Evolutionary conservation across 1,140 invertebrate genomes (phyloP), one percentile per base, ranked within the genome.

Genomic region (Heliothis virescens): DNA sequence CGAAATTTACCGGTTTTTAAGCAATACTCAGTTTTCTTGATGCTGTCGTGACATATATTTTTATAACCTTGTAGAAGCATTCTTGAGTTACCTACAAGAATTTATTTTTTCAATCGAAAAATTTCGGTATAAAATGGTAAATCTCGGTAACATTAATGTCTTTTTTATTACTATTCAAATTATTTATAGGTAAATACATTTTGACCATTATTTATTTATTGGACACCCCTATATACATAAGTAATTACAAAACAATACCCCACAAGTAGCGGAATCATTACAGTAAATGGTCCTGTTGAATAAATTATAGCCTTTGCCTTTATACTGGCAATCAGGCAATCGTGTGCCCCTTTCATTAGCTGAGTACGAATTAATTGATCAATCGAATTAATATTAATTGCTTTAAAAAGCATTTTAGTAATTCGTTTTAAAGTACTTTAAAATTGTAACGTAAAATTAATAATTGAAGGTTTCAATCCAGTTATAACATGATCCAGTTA

Each of bases 401-500:
- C 60, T 10, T n/a, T 26, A 62, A 10, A 63, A 29, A 26, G 60
- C 15, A 63, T 47, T 34, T 41, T 63, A 29, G 34, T 15, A 1
- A 41, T 50, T 67, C 41, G 41, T 67, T 48, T 16, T 67, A 21
- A 67, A 48, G 18, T 48, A 67, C 41, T 67, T 48, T 3, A 48
- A 48, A n/a, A n/a, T n/a, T n/a, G n/a, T 26, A 18, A 16, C 50
- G 1, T 53, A 3, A 48, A 65, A 48, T 48, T 65, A 9, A 41
- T 18, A 48, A 65, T 65, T 53, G 26, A 29, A 69, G 13, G 48
- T 26, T 69, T 69, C 52, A 69, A 69, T 69, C 65, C 65, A 29
- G 65, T 69, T 52, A 69, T 53, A 53, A 69, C 65, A 53, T 69
- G 65, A 50, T 11, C 15, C 18, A 53, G 48, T 53, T 69, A 69